Evolutionary conservation across 1,140 invertebrate genomes (phyloP).

Genomic region (Nasonia vitripennis): DNA sequence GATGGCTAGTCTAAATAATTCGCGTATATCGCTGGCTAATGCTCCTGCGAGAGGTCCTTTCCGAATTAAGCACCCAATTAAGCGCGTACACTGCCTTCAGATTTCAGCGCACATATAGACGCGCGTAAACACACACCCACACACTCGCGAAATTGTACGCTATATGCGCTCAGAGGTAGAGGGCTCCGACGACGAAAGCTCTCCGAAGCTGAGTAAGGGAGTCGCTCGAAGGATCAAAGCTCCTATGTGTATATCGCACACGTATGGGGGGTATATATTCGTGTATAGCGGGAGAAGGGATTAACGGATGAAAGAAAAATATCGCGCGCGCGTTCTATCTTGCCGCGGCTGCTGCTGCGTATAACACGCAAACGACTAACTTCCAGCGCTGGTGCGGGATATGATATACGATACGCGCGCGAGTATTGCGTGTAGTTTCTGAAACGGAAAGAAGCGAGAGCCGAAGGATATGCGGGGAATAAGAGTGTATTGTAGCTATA

Average conservation of each 20-base stretch:
- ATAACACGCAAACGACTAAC: background rate
- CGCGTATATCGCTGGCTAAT: background rate
- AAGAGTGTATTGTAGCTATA: background rate
- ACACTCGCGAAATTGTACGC: background rate
- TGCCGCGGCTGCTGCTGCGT: background rate
- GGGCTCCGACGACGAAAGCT: background rate
- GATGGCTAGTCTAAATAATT: slow-evolving; percentile 27
- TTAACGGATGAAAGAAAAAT: background rate
- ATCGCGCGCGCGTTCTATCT: background rate
- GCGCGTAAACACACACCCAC: background rate
- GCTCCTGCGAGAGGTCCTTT: background rate
- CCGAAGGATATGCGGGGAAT: slow-evolving; percentile 16
- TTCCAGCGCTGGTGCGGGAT: too few species aligned
- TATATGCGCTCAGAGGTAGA: background rate
- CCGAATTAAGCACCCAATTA: slow-evolving; percentile 17
- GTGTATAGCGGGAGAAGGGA: background rate
- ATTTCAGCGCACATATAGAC: background rate
- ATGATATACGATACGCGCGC: background rate
- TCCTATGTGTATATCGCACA: background rate
- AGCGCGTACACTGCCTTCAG: background rate
- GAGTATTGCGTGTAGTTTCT: background rate
- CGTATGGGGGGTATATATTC: too few species aligned
- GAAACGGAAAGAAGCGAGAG: slow-evolving; percentile 23
- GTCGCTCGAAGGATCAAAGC: background rate
- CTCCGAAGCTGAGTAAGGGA: background rate